Base-by-base conservation (phyloP, 2,797 vertebrate species). In the Potorous gilbertii region DNA sequence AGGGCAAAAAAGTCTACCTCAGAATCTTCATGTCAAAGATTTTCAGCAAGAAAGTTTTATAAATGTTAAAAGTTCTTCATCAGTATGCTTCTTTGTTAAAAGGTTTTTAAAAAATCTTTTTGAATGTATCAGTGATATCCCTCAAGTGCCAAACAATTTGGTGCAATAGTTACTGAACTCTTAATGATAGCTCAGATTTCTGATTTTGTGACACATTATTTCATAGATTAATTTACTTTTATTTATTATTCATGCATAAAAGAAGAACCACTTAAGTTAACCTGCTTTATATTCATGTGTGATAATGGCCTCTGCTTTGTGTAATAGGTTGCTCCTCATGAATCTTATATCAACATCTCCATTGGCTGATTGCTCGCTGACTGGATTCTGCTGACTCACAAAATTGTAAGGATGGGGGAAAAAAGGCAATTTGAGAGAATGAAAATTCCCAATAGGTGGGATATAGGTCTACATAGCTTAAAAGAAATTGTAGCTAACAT, bases 11-110 rank as follows among this genome's bases (percentile, higher is more conserved):
- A 93, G 3, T 87, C 74, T 87, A 6, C 27, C 14, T 95, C 56
- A 57, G 57, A 96, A 90, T 94, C 50, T 52, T 94, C 55, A 29
- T 57, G n/a, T 56, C 54, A 95, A 96, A 57, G 34, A 94, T 46
- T 46, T 87, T 87, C 50, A 87, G 74, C 74, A 87, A 87, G 74
- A 87, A 87, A 87, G 3, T 46, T 87, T 27, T 87, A 50, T 46
- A 27, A 87, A 87, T 87, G 27, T 3, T 87, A 87, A 87, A 87
- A 46, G 74, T 50, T 87, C 74, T 87, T 87, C 24, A 46, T 87
- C n/a, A 46, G 18, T 40, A 24, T 81, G 46, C 2, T 1, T 21
- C n/a, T 81, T 46, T 81, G n/a, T n/a, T 46, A 24, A 2, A 40
- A 46, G 0, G 4, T 24, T 81, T 46, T 21, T 24, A 24, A 74